Percentiles rank a stretch among this genome's conserved stretches.
phyloP scores from a whole-genome alignment of 2,113 vertebrate genomes.

The Prionailurus viverrinus region DNA sequence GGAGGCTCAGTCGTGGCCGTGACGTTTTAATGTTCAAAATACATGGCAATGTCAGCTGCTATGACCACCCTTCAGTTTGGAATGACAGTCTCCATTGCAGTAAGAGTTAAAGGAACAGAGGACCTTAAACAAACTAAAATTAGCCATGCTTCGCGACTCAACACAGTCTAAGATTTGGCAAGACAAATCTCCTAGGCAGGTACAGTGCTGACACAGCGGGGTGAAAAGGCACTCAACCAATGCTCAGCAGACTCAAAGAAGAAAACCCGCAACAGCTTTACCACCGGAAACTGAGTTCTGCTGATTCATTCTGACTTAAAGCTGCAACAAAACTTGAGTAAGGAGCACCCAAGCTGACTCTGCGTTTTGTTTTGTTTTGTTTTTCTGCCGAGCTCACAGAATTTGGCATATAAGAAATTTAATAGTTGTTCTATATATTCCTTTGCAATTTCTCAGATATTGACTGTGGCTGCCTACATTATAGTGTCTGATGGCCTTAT shows the following conservation, averaged over 20 bases:
- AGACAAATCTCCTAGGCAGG: slow-evolving; percentile 42
- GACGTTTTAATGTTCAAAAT: not conserved
- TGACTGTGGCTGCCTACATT: slow-evolving; percentile 45
- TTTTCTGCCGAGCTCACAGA: slow-evolving; percentile 76
- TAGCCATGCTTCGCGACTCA: slow-evolving; percentile 47
- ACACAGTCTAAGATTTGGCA: slow-evolving; percentile 62
- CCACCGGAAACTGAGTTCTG: slow-evolving; percentile 66
- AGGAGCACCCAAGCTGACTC: slow-evolving; percentile 61
- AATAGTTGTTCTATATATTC: slow-evolving; percentile 54
- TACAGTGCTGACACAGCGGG: slow-evolving; percentile 65
- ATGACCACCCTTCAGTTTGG: not conserved
- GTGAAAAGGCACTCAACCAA: slow-evolving; percentile 42
- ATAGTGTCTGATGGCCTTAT: not conserved
- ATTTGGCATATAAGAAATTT: slow-evolving; percentile 65
- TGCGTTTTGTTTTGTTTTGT: not conserved
- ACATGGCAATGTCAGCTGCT: not conserved
- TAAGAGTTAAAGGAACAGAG: not conserved
- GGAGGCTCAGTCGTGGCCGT: not conserved
- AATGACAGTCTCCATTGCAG: not conserved
- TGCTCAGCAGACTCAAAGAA: slow-evolving; percentile 46
- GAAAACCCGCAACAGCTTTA: slow-evolving; percentile 68
- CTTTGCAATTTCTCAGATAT: slow-evolving; percentile 66
- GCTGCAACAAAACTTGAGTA: slow-evolving; percentile 77
- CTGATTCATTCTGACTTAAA: slow-evolving; percentile 77
- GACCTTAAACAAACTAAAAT: slow-evolving; percentile 65